Base-by-base conservation (phyloP, 1,140 invertebrate species). In the Thaumatotibia leucotreta region DNA sequence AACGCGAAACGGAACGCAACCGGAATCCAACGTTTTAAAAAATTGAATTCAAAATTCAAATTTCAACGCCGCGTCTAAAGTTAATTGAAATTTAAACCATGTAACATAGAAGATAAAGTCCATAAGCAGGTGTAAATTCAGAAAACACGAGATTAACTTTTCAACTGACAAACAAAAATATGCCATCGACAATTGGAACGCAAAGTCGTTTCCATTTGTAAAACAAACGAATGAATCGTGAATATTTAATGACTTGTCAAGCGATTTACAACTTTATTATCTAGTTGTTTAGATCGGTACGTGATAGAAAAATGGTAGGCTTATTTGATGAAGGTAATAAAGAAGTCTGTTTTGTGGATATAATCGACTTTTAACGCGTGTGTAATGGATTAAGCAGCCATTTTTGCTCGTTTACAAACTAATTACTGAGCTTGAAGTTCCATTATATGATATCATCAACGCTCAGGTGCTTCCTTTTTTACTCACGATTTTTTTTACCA, bases 131-230 rank as follows among this genome's bases (percentile, higher is more conserved):
- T 20, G 5, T 45, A 0, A 45, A 4, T 20, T 9, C 4, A 11
- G 17, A 4, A 6, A 45, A 45, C 39, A 45, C 20, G 23, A 58
- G 52, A 58, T 58, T 58, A 58, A 58, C 52, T 58, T 58, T 58
- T 27, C 52, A 58, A 29, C 24, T 58, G 52, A 58, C 52, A 58
- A 58, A 58, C 52, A 58, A 58, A 45, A 58, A 58, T 58, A 58
- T 58, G 52, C 24, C 24, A 58, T 58, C 24, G 52, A 58, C 52
- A 58, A 58, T 58, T 14, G 10, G 52, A 14, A 58, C 24, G 52
- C 52, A 45, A 45, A 45, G 39, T 45, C 39, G 39, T 20, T 29
- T 58, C 52, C 52, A 58, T 58, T 58, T 58, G 52, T 58, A 58
- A 58, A 58, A 58, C 52, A 58, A 58, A 31, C 52, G 52, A 9